phyloP scores from a whole-genome alignment of 2,797 vertebrate genomes.

The Acanthurus leucopareius region DNA sequence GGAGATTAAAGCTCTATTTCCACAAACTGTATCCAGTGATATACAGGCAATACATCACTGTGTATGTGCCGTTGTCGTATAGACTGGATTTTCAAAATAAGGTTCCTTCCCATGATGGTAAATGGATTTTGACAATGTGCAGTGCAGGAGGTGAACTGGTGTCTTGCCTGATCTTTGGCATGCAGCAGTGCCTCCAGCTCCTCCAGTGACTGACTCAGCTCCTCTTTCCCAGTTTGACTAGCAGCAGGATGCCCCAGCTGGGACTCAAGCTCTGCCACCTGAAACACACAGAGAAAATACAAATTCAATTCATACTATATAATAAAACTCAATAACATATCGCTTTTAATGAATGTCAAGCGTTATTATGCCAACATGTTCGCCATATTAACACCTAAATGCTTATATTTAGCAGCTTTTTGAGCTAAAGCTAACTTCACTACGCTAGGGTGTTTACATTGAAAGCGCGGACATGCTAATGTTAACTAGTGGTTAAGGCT shows the following conservation, averaged over 20 bases:
- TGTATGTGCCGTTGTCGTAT: slow-evolving; percentile 3
- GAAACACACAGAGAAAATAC: slow-evolving; percentile 36
- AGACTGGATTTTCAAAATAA: slow-evolving; percentile 1
- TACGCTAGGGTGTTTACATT: no score
- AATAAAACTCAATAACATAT: background rate
- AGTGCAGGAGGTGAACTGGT: slow-evolving; percentile 3
- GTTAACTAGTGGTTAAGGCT: background rate
- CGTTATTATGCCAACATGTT: no score
- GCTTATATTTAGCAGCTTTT: no score
- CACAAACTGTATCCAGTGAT: slow-evolving; percentile 6
- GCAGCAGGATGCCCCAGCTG: slow-evolving; percentile 83
- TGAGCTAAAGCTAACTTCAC: no score
- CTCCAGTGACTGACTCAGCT: slow-evolving; percentile 87
- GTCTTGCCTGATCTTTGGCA: slow-evolving; percentile 91
- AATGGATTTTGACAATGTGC: slow-evolving; percentile 30
- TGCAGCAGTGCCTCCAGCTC: slow-evolving; percentile 92
- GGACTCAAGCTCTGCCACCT: slow-evolving; percentile 94
- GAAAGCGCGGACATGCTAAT: no score
- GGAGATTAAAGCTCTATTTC: background rate
- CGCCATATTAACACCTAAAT: no score
- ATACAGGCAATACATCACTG: slow-evolving; percentile 1
- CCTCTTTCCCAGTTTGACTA: slow-evolving; percentile 82
- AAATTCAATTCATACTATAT: slow-evolving; percentile 2
- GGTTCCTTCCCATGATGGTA: background rate
- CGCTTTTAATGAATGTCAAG: no score